A percentile compares a stretch with the other conserved stretches of the same genome.
Conservation (phyloP, 2,113 vertebrate genomes). For the Drymodes brunneopygia region DNA sequence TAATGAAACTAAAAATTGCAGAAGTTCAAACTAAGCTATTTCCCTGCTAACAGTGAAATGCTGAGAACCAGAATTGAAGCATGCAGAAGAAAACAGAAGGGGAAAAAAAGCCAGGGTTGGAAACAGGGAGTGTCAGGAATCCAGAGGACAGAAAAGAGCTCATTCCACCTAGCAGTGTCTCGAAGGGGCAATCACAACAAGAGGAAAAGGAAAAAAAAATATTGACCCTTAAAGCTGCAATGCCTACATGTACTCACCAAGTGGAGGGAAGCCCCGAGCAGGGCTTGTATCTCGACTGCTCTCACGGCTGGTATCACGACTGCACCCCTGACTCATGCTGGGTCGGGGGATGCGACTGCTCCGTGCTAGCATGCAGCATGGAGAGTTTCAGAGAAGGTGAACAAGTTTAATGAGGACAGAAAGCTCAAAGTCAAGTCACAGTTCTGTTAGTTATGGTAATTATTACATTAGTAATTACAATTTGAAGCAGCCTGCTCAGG, state of each 20-base stretch:
- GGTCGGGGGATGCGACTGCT: constrained; percentile 98
- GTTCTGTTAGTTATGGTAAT: constrained; percentile 69
- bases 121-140: constrained; percentile 28
- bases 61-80: constrained; percentile 60
- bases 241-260: constrained; percentile 90
- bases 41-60: constrained; percentile 21
- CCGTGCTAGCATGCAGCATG: constrained; percentile 98
- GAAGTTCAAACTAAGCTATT: background rate
- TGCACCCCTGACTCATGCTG: constrained; percentile 99
- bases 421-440: constrained; percentile 78
- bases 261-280: constrained; percentile 93
- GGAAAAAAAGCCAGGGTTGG: background rate
- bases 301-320: constrained; percentile 99
- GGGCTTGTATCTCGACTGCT: constrained; percentile 99
- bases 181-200: constrained; percentile 46
- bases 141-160: constrained; percentile 48
- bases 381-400: constrained; percentile 92
- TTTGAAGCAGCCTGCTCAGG: constrained; percentile 3
- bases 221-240: constrained; percentile 64
- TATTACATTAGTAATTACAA: constrained; percentile 64
- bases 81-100: constrained; percentile 67
- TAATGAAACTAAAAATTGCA: background rate
- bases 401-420: constrained; percentile 93
- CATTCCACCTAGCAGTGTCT: constrained; percentile 64
- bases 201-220: background rate